Evolutionary conservation across 2,888 invertebrate species (phyloP).

Genomic region (Plusia festucae): DNA sequence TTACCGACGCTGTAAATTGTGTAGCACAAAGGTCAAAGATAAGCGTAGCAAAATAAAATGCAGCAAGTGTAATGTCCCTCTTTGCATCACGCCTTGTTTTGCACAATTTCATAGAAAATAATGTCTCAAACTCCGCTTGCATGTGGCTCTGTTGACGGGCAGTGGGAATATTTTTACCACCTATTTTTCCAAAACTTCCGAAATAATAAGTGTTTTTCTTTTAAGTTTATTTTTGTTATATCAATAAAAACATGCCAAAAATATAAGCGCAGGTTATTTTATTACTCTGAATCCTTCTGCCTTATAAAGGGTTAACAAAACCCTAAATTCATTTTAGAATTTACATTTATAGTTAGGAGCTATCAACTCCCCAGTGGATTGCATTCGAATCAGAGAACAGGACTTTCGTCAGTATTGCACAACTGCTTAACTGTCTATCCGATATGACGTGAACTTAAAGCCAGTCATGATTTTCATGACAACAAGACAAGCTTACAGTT

Average conservation of each 20-base stretch:
- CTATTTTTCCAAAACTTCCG: too few species aligned
- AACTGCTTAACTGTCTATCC: constrained; percentile 1
- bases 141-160: too few species aligned
- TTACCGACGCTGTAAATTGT: constrained; percentile 21
- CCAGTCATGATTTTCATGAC: not conserved
- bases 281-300: constrained; percentile 11
- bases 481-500: constrained; percentile 4
- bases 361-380: not conserved
- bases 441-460: constrained; percentile 1
- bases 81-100: too few species aligned
- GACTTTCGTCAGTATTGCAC: not conserved
- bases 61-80: too few species aligned
- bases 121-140: too few species aligned
- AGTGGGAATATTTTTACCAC: too few species aligned
- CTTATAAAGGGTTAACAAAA: constrained; percentile 12
- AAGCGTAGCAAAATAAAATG: constrained; percentile 27
- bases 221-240: constrained; percentile 11
- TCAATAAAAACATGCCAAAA: constrained; percentile 8
- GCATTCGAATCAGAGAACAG: not conserved
- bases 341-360: too few species aligned
- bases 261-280: constrained; percentile 7
- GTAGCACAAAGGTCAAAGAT: constrained; percentile 27
- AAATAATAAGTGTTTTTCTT: not conserved
- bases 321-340: too few species aligned
- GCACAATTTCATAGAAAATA: too few species aligned